These are phyloP conservation scores for Pseudomyrmex pallidus DNA, from an alignment of 1,140 invertebrate species.

Conservation along the genomic window DNA sequence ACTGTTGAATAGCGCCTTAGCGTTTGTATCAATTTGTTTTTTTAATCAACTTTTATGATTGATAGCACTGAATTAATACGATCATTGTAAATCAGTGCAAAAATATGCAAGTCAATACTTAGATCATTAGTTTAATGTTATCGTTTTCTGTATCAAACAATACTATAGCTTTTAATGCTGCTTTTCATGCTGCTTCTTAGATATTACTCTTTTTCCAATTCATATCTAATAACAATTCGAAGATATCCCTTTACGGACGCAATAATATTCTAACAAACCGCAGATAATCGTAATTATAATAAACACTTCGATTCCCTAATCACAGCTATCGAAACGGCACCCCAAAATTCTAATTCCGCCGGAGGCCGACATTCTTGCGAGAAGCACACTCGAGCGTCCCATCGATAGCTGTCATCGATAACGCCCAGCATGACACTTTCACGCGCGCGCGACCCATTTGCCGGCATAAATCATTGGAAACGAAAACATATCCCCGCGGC, in stretches of 20 bases:
- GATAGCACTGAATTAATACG: background rate
- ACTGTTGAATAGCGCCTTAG: too few relatives aligned
- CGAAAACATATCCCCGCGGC: slow-evolving; percentile 85
- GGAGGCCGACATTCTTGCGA: slow-evolving; percentile 70
- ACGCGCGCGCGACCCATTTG: slow-evolving; percentile 79
- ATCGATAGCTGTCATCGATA: slow-evolving; percentile 76
- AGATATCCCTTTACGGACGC: background rate
- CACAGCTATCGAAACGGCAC: slow-evolving; percentile 10
- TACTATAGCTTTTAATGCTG: background rate
- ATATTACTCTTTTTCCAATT: background rate
- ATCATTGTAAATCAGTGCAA: background rate
- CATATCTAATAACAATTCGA: background rate
- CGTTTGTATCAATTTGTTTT: background rate
- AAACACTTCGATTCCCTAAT: background rate
- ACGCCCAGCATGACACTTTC: slow-evolving; percentile 73
- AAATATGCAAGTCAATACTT: background rate
- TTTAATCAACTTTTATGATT: background rate
- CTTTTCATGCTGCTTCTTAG: background rate
- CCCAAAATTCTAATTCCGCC: slow-evolving; percentile 39
- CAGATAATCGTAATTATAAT: background rate
- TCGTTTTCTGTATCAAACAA: background rate
- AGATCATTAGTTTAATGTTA: background rate
- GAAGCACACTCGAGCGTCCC: slow-evolving; percentile 71
- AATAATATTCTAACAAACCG: background rate
- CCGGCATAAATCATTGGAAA: slow-evolving; percentile 85